Percentiles rank a stretch among this genome's conserved stretches.
Conservation (phyloP, 2,797 vertebrate genomes). For the Notoglanidium macrostoma region DNA sequence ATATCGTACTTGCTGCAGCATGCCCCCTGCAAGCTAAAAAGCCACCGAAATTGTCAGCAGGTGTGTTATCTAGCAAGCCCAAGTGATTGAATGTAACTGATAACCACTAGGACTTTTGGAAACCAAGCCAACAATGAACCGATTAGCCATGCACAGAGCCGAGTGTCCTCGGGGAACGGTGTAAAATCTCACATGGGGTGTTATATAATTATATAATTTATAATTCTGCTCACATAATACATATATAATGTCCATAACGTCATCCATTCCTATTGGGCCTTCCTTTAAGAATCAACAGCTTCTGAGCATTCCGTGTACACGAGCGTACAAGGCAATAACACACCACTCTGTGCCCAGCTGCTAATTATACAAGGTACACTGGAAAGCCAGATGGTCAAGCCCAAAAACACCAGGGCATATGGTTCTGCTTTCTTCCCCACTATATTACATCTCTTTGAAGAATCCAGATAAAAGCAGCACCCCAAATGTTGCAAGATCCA, state of each 20-base stretch:
- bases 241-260: neutral
- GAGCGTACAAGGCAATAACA: neutral
- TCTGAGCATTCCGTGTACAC: neutral
- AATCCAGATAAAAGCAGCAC: conserved; percentile 70
- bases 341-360: neutral
- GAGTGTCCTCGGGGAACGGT: neutral
- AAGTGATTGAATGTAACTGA: conserved; percentile 5
- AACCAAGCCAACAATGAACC: neutral
- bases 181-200: neutral
- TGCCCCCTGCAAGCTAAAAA: neutral
- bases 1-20: neutral
- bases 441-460: conserved; percentile 73
- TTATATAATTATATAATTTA: neutral
- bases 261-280: neutral
- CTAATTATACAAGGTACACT: conserved; percentile 21
- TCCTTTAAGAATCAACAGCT: neutral
- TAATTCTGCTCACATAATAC: neutral
- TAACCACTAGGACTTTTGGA: neutral
- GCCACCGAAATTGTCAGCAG: neutral
- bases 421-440: conserved; percentile 67
- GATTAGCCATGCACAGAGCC: neutral
- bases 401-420: conserved; percentile 69
- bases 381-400: conserved; percentile 65
- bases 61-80: neutral
- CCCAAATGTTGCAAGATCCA: conserved; percentile 64